Percentiles rank a stretch among this genome's conserved stretches.
Conservation (phyloP, 1,140 invertebrate species). For the Thrips palmi region DNA sequence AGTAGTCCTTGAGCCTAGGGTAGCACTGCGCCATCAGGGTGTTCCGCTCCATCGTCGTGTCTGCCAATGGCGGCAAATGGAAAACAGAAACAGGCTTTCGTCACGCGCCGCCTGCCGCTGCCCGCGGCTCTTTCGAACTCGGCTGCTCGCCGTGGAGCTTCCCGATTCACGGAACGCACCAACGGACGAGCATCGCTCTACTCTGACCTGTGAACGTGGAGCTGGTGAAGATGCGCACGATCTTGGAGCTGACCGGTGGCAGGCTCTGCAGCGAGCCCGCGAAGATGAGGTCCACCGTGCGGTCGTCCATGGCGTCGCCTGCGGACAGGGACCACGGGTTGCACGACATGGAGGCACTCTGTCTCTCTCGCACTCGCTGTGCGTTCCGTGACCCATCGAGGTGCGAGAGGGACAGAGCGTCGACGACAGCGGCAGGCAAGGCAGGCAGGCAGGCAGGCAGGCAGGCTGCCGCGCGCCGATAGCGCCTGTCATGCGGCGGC, state of each 20-base stretch:
- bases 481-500: too few relatives aligned
- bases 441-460: too few relatives aligned
- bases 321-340: too few relatives aligned
- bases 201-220: slow-evolving; percentile 89
- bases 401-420: too few relatives aligned
- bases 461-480: too few relatives aligned
- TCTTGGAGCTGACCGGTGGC: slow-evolving; percentile 91
- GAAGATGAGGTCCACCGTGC: slow-evolving; percentile 79
- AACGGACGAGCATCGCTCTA: neutral
- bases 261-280: slow-evolving; percentile 70
- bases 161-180: neutral
- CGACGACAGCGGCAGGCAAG: too few relatives aligned
- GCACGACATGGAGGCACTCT: too few relatives aligned
- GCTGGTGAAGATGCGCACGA: slow-evolving; percentile 95
- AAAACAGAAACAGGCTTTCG: neutral
- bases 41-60: slow-evolving; percentile 94
- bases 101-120: too few relatives aligned
- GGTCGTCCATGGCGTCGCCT: slow-evolving; percentile 83
- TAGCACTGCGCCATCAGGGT: slow-evolving; percentile 97
- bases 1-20: slow-evolving; percentile 91
- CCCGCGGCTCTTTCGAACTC: too few relatives aligned
- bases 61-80: slow-evolving; percentile 36
- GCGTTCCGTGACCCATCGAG: too few relatives aligned
- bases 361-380: too few relatives aligned
- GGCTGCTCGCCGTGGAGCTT: neutral